These are phyloP conservation scores for Struthidea cinerea DNA, from an alignment of 2,113 vertebrate species.

Conservation along the genomic window DNA sequence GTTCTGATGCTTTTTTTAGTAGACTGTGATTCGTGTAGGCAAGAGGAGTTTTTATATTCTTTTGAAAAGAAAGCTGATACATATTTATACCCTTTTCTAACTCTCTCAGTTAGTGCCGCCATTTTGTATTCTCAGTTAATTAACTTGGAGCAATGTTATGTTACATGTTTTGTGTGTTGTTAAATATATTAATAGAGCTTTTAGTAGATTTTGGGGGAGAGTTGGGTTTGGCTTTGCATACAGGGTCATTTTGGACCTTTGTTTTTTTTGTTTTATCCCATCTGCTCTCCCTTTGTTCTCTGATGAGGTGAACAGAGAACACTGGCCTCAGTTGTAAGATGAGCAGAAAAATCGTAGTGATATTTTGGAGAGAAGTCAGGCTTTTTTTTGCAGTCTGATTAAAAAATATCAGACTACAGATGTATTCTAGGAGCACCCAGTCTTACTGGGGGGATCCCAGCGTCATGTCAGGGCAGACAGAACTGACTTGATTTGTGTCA, in stretches of 20 bases:
- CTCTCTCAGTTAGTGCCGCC: slow-evolving; percentile 37
- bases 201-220: neutral
- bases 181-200: neutral
- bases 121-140: slow-evolving; percentile 5
- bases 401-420: neutral
- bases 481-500: neutral
- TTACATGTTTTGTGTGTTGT: neutral
- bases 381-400: neutral
- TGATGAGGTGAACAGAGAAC: neutral
- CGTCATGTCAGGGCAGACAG: neutral
- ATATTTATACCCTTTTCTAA: slow-evolving; percentile 71
- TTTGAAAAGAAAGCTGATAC: slow-evolving; percentile 67
- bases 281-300: slow-evolving; percentile 15
- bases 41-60: slow-evolving; percentile 64
- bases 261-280: neutral
- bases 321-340: neutral
- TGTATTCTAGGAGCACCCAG: neutral
- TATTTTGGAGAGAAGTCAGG: neutral
- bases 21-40: slow-evolving; percentile 65
- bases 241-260: neutral
- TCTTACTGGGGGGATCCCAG: neutral
- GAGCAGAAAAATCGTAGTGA: neutral
- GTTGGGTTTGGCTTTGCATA: neutral
- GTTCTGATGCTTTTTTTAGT: slow-evolving; percentile 59
- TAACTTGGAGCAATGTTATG: neutral